Evolutionary conservation across 2,888 invertebrate species (phyloP), one percentile per base, ranked within the genome.

Genomic region (Trachelus tabidus): DNA sequence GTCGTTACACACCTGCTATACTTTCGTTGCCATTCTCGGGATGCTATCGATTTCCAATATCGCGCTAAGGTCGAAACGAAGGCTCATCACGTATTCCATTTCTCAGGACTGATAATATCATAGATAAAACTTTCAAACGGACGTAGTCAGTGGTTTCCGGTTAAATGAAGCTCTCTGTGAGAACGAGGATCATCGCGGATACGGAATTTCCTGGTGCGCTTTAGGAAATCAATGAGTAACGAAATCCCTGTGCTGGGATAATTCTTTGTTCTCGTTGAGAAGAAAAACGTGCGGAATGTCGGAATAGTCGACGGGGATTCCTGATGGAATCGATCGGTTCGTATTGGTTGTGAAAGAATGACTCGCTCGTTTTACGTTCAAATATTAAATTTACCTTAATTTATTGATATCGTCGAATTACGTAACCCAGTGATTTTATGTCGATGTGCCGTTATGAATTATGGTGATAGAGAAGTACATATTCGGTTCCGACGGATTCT

Each of bases 41-140:
- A 84, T 82, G 80, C 76, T 80, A 86, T 86, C 83, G 86, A 86
- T 86, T 86, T 86, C 83, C 86, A 75, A 86, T 86, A 85, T 76
- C 83, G 75, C 73, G 71, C 34, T 71, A 76, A 82, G 76, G 83
- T 80, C 79, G 80, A 79, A 81, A 77, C 81, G 83, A 85, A 84
- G 81, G 83, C 85, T 86, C 87, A 85, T 86, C 86, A 82, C 84
- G 85, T 85, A 87, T 88, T 88, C 86, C 84, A 87, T 87, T 86
- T 85, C 83, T 82, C 82, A 81, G 69, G 77, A 75, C 81, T 82
- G 84, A 81, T 84, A 85, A 81, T 84, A 85, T 83, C 87, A 85
- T 81, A 84, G 83, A 86, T 85, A 77, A 77, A 75, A 69, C 34
- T 76, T 71, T 76, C 69, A 35, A 73, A 33, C 31, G 40, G 23